Percentiles rank a stretch among this genome's conserved stretches.
phyloP scores from a whole-genome alignment of 2,113 vertebrate genomes.

The Haliaeetus leucogaster region DNA sequence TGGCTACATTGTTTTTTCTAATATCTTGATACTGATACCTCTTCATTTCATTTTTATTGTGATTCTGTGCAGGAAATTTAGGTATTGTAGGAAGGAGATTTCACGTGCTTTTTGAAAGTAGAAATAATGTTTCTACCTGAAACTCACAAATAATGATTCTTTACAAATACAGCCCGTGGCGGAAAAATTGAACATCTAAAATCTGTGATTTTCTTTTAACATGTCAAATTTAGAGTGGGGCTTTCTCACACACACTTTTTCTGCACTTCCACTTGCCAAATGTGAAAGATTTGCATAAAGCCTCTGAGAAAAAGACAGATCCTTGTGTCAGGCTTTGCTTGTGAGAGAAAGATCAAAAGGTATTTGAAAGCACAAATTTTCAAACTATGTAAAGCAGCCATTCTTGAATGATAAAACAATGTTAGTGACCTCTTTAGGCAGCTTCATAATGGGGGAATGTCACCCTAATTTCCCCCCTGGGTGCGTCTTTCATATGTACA shows the following conservation, averaged over 20 bases:
- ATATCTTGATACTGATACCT: not conserved
- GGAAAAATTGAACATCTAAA: not conserved
- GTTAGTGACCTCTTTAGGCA: not conserved
- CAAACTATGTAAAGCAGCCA: not conserved
- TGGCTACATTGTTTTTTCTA: not conserved
- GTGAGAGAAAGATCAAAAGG: not conserved
- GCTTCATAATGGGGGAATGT: not conserved
- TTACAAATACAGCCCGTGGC: not conserved
- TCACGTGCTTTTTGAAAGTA: not conserved
- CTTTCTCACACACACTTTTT: not conserved
- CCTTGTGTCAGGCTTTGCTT: not conserved
- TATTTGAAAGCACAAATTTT: not conserved
- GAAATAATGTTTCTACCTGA: not conserved
- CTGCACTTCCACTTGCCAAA: not conserved
- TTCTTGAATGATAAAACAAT: not conserved
- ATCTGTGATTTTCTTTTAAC: not conserved
- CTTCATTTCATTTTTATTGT: not conserved
- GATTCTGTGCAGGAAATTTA: not conserved
- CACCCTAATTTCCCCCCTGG: not conserved
- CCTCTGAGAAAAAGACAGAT: not conserved
- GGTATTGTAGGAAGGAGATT: not conserved
- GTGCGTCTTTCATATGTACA: not conserved
- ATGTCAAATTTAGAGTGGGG: not conserved
- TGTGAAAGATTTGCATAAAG: not conserved
- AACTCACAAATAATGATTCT: not conserved